Evolutionary conservation across 1,140 invertebrate genomes (phyloP), one percentile per base, ranked within the genome.

Genomic region (Pararge aegeria): DNA sequence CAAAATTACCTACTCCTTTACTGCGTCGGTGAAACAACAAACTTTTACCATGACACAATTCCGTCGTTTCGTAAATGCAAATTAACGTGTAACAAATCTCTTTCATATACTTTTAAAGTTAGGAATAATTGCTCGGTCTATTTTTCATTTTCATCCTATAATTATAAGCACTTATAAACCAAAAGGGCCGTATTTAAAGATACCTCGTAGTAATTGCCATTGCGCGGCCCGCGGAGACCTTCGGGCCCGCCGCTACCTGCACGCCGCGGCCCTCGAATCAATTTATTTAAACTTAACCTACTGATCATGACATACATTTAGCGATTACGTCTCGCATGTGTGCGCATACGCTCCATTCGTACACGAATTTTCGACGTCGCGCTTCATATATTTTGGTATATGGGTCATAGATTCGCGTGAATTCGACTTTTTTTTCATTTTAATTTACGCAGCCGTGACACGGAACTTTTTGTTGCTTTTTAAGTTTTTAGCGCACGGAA

Each of bases 201-300:
- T 1, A 46, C 7, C 38, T 13, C 2, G 38, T 7, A 42, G 38
- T 42, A 42, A 42, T 42, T 42, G 13, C 13, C 38, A 42, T 42
- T 15, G 38, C 46, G 49, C 55, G 55, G 44, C n/a, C n/a, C n/a
- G n/a, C n/a, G n/a, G 65, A 30, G 76, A 84, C 82, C 82, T 85
- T 79, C 67, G 66, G 56, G 46, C n/a, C n/a, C n/a, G n/a, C 44
- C 44, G 54, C 69, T 77, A 75, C 74, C 75, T 75, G 74, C 64
- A 57, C 71, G 54, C 68, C 55, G 68, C 74, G 68, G 80, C 80
- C 83, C 80, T 83, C 83, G 64, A 73, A 68, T 80, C 83, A 82
- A 84, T 87, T 83, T 77, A 75, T 85, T 87, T 88, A 87, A 89
- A 89, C 86, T 89, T 89, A 84, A 89, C 86, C 86, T 64, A 89